These are phyloP conservation scores for Scophthalmus maximus DNA, from an alignment of 2,113 vertebrate species.

Conservation along the genomic window DNA sequence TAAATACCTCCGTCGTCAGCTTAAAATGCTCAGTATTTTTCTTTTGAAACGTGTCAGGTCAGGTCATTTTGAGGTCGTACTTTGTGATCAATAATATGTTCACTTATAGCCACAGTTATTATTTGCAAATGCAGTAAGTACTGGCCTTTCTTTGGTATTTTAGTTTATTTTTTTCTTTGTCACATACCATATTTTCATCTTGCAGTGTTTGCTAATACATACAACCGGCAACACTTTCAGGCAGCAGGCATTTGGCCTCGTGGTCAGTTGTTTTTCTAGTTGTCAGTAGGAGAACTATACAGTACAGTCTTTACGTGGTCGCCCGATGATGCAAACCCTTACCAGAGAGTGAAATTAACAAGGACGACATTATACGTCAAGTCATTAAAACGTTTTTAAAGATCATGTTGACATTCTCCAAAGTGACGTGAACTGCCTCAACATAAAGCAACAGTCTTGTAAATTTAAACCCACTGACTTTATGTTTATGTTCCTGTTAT, in stretches of 20 bases:
- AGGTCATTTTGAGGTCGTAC: not conserved
- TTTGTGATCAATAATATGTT: conserved; percentile 5
- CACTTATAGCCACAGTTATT: not conserved
- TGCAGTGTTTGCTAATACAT: not conserved
- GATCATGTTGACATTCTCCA: too few species aligned
- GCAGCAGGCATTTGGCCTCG: not conserved
- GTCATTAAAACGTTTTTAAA: not conserved
- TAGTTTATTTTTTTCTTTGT: not conserved
- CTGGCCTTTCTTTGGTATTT: not conserved
- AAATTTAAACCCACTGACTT: not conserved
- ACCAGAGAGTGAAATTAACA: too few species aligned
- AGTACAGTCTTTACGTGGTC: too few species aligned
- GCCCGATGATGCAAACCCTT: not conserved
- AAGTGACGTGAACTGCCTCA: not conserved
- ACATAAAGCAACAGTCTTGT: not conserved
- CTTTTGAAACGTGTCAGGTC: not conserved
- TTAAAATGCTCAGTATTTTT: not conserved
- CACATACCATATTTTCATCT: not conserved
- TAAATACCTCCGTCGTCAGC: not conserved
- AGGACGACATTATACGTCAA: not conserved
- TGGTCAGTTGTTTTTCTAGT: not conserved
- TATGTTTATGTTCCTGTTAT: too few species aligned
- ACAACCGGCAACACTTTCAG: not conserved
- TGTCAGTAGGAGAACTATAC: too few species aligned
- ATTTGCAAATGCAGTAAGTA: not conserved